Conservation (phyloP, 2,888 invertebrate genomes). For the Asteroscopus sphinx region DNA sequence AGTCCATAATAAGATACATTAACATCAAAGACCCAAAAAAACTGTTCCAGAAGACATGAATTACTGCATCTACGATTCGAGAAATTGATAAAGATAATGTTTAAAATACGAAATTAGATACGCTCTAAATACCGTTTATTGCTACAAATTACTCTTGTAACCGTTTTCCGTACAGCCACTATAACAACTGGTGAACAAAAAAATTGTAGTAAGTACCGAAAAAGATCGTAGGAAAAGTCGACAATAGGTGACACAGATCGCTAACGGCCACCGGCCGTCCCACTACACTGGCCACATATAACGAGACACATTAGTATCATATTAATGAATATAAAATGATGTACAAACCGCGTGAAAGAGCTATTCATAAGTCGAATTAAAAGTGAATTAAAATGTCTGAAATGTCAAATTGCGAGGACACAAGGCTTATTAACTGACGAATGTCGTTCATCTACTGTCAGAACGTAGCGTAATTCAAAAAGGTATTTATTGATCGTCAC, state of each 20-base stretch:
- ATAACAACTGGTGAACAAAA: slow-evolving; percentile 56
- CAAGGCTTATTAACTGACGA: slow-evolving; percentile 78
- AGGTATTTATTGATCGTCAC: too few species aligned
- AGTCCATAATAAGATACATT: slow-evolving; percentile 60
- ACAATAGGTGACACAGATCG: slow-evolving; percentile 71
- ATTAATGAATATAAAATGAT: slow-evolving; percentile 87
- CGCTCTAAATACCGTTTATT: slow-evolving; percentile 74
- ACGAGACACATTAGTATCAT: slow-evolving; percentile 81
- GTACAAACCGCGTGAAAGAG: slow-evolving; percentile 86
- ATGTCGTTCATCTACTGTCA: slow-evolving; percentile 64
- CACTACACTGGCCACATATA: slow-evolving; percentile 76
- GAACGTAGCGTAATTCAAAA: slow-evolving; percentile 60
- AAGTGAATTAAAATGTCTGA: slow-evolving; percentile 87
- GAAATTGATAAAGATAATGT: slow-evolving; percentile 70
- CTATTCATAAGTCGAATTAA: slow-evolving; percentile 87
- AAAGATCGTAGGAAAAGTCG: slow-evolving; percentile 51
- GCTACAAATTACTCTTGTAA: slow-evolving; percentile 72
- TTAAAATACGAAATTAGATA: slow-evolving; percentile 70
- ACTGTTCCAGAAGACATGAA: slow-evolving; percentile 59
- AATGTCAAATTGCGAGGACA: slow-evolving; percentile 87
- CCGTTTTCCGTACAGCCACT: slow-evolving; percentile 64
- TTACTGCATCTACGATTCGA: slow-evolving; percentile 66
- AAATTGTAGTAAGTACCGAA: slow-evolving; percentile 50
- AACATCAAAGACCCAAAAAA: slow-evolving; percentile 57
- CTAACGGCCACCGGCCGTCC: slow-evolving; percentile 72